Conservation (phyloP, 2,888 invertebrate species). For the Xanthorhoe designata region DNA sequence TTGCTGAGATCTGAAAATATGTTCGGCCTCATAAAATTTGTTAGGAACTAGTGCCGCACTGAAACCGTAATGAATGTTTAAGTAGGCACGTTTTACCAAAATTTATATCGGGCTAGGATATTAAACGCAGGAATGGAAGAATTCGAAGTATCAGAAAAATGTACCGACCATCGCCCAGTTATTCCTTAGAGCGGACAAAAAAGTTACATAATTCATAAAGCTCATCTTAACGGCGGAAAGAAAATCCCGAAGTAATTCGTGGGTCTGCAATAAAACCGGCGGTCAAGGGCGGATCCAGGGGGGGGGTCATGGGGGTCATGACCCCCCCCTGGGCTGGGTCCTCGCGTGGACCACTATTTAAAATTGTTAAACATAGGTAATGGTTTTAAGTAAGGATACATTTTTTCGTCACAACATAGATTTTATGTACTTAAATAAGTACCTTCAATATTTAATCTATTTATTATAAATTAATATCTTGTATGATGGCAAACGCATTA, state of each 20-base stretch:
- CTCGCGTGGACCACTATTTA: too few species aligned
- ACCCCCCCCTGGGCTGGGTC: too few species aligned
- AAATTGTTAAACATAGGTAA: too few species aligned
- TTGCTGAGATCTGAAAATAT: constrained; percentile 30
- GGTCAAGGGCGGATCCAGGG: too few species aligned
- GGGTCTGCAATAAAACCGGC: constrained; percentile 66
- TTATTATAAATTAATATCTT: too few species aligned
- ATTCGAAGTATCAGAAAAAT: constrained; percentile 40
- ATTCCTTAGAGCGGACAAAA: constrained; percentile 46
- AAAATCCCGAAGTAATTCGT: constrained; percentile 62
- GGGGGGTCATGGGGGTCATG: too few species aligned
- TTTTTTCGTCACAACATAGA: too few species aligned
- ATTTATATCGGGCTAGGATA: constrained; percentile 39
- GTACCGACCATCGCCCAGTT: constrained; percentile 38
- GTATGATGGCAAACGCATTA: too few species aligned
- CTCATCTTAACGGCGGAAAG: constrained; percentile 49
- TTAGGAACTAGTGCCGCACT: constrained; percentile 31
- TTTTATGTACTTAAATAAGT: too few species aligned
- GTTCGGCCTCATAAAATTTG: constrained; percentile 33
- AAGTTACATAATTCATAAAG: constrained; percentile 52
- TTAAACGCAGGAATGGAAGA: constrained; percentile 33
- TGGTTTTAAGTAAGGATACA: too few species aligned
- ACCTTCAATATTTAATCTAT: too few species aligned
- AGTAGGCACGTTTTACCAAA: constrained; percentile 41
- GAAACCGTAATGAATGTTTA: constrained; percentile 42